Conservation (phyloP, 2,113 vertebrate genomes). For the Ginglymostoma cirratum region DNA sequence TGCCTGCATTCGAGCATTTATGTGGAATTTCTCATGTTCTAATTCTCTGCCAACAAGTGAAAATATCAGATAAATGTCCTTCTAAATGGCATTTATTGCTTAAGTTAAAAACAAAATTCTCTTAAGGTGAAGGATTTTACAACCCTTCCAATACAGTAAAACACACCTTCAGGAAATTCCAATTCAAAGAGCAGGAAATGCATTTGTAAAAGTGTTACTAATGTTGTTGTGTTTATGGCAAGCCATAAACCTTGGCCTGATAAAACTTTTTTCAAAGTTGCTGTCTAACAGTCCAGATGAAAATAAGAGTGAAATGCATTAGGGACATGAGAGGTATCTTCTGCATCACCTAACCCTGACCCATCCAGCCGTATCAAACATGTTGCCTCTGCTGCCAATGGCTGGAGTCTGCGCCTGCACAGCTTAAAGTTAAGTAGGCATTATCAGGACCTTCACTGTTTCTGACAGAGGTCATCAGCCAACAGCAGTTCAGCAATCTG, state of each 20-base stretch:
- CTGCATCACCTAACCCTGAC: neutral
- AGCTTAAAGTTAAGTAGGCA: neutral
- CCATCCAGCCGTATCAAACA: neutral
- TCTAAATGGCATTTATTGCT: neutral
- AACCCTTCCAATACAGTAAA: neutral
- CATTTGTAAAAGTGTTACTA: neutral
- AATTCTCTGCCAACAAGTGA: neutral
- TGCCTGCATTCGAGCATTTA: neutral
- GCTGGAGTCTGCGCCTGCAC: neutral
- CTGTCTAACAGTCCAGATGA: neutral
- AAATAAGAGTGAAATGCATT: neutral
- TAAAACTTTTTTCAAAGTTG: neutral
- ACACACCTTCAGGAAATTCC: neutral
- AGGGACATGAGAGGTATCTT: neutral
- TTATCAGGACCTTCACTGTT: neutral
- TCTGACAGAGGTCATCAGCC: neutral
- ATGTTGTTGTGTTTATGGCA: neutral
- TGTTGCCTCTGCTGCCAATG: neutral
- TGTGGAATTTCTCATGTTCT: neutral
- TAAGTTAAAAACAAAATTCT: neutral
- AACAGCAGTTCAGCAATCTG: neutral
- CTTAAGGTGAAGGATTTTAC: neutral
- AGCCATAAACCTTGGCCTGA: neutral
- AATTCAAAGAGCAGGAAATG: neutral
- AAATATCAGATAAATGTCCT: neutral